Evolutionary conservation across 2,113 vertebrate species (phyloP), one percentile per base, ranked within the genome.

Genomic region (Paraplagusia blochii): DNA sequence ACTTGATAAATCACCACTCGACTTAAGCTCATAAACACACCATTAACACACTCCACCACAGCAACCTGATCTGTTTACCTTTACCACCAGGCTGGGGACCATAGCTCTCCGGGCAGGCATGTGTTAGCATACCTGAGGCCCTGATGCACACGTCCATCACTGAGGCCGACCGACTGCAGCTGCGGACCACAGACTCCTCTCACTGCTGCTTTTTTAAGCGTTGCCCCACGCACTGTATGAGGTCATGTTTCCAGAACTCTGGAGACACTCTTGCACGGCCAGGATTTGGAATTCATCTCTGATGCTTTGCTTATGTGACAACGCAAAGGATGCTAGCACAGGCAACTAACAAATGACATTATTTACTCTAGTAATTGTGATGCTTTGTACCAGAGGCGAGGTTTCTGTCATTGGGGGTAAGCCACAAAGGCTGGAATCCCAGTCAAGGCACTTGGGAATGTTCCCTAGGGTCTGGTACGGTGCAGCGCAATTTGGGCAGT

Each of bases 11-110:
- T 85, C 78, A 82, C 81, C 76, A 74, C 79, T 85, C 69, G 51
- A 33, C 60, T 49, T 82, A 79, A 87, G 81, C 80, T 80, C 77
- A 74, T 88, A 89, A 88, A 88, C 87, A 86, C 76, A 62, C 74
- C 81, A 83, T 88, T 85, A 89, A 82, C 86, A 76, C 55, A 3
- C 75, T 57, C 55, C 1, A 74, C 82, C 77, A 76, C 72, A 79
- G 81, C 72, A 85, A 84, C 72, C 47, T 5, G 65, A 83, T 81
- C 79, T 75, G 74, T 89, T 85, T 84, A 82, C 76, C 61, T 73
- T 66, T 33, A 58, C 54, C 8, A 34, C 64, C 11, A n/a, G 63
- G 78, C 62, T 45, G 9, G 13, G 61, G 67, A 42, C 69, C 44
- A 44, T 44, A 14, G 50, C 66, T 51, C 66, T 53, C 39, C 40